Percentiles rank a stretch among this genome's conserved stretches.
phyloP scores from a whole-genome alignment of 2,113 vertebrate genomes.

The Syngnathus scovelli region DNA sequence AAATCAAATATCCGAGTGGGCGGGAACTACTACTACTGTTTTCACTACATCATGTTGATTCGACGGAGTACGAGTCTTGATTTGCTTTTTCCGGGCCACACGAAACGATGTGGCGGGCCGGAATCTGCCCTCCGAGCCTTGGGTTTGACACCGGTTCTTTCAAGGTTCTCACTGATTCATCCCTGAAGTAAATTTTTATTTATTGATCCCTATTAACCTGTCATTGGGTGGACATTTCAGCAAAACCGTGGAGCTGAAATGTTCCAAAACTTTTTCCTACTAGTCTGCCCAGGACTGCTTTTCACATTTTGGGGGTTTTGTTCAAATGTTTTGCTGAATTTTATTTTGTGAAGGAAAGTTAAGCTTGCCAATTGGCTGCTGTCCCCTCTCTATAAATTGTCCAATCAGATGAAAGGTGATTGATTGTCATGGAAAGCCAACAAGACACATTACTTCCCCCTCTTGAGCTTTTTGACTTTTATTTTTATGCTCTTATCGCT shows the following conservation, averaged over 20 bases:
- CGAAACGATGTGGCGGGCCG: no score
- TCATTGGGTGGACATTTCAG: not conserved
- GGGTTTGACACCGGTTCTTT: not conserved
- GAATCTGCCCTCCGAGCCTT: no score
- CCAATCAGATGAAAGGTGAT: not conserved
- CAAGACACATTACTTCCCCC: not conserved
- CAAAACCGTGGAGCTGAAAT: not conserved
- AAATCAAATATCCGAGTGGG: constrained; percentile 23
- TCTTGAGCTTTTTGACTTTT: not conserved
- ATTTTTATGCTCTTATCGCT: not conserved
- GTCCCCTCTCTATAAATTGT: not conserved
- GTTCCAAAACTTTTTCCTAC: not conserved
- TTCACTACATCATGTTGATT: constrained; percentile 31
- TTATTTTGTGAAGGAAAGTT: constrained; percentile 6
- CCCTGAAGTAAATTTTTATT: not conserved
- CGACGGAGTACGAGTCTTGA: constrained; percentile 32
- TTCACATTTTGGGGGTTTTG: constrained; percentile 1
- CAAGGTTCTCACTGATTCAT: not conserved
- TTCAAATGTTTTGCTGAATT: not conserved
- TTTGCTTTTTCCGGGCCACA: no score
- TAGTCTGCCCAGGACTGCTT: not conserved
- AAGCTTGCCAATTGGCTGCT: not conserved
- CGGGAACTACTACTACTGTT: not conserved
- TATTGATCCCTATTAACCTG: not conserved
- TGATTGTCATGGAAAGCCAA: not conserved